Conservation (phyloP, 2,797 vertebrate genomes). For the Sebastes reedi region DNA sequence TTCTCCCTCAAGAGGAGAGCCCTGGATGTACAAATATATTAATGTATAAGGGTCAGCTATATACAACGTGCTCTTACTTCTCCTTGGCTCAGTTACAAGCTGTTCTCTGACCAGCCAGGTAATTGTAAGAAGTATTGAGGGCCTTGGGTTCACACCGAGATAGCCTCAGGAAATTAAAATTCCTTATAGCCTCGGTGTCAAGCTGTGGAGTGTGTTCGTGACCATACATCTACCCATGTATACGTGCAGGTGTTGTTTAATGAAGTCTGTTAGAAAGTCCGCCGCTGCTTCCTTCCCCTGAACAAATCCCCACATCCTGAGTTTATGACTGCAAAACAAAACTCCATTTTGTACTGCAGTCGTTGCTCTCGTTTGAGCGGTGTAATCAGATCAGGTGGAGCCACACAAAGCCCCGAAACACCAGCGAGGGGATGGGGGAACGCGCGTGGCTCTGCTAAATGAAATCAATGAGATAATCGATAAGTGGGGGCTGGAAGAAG, state of each 20-base stretch:
- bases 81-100: conserved; percentile 52
- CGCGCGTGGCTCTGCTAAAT: conserved; percentile 58
- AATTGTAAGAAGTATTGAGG: conserved; percentile 45
- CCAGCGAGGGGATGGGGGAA: conserved; percentile 51
- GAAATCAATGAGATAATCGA: conserved; percentile 76
- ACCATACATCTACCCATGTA: neutral
- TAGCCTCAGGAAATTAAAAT: conserved; percentile 35
- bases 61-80: neutral
- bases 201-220: neutral
- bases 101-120: conserved; percentile 49
- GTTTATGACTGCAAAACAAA: conserved; percentile 29
- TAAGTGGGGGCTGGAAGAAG: conserved; percentile 57
- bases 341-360: conserved; percentile 16
- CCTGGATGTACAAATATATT: neutral
- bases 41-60: neutral
- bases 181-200: neutral
- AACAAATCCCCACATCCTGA: neutral
- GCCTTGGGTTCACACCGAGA: conserved; percentile 23
- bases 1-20: neutral
- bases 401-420: conserved; percentile 36
- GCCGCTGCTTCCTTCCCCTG: too few relatives aligned
- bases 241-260: neutral
- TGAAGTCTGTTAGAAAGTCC: neutral
- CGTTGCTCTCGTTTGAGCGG: conserved; percentile 28
- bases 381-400: conserved; percentile 63